Evolutionary conservation across 1,140 invertebrate species (phyloP).

Genomic region (Carposina sasakii): DNA sequence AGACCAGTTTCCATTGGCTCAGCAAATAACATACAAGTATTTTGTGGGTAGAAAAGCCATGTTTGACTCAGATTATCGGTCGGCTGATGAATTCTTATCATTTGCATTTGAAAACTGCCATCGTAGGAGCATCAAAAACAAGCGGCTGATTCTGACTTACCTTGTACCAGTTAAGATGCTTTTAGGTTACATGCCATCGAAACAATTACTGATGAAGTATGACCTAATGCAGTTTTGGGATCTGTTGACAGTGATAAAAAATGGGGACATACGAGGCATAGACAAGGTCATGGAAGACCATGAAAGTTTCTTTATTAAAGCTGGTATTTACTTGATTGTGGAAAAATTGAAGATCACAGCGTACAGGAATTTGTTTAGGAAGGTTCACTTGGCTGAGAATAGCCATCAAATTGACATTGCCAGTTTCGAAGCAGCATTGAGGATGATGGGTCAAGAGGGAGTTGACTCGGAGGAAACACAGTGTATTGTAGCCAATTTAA

Average conservation of each 20-base stretch:
- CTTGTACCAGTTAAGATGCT: slow-evolving; percentile 98
- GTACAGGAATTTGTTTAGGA: slow-evolving; percentile 97
- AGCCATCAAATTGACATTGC: slow-evolving; percentile 93
- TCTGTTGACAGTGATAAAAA: slow-evolving; percentile 88
- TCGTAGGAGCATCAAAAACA: slow-evolving; percentile 87
- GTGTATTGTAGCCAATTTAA: slow-evolving; percentile 97
- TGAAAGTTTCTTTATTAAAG: slow-evolving; percentile 94
- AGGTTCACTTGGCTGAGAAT: slow-evolving; percentile 90
- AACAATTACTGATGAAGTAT: slow-evolving; percentile 87
- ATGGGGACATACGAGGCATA: slow-evolving; percentile 90
- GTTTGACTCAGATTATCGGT: slow-evolving; percentile 97
- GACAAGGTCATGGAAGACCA: slow-evolving; percentile 89
- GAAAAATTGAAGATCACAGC: slow-evolving; percentile 97
- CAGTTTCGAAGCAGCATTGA: slow-evolving; percentile 85
- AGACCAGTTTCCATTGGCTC: slow-evolving; percentile 88
- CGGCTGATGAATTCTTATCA: slow-evolving; percentile 91
- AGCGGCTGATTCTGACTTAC: slow-evolving; percentile 95
- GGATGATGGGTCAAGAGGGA: slow-evolving; percentile 86
- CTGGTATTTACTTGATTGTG: slow-evolving; percentile 96
- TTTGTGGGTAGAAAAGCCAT: slow-evolving; percentile 98
- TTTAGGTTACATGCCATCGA: slow-evolving; percentile 91
- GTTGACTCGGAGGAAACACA: slow-evolving; percentile 95
- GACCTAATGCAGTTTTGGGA: slow-evolving; percentile 93
- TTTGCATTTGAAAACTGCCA: slow-evolving; percentile 96
- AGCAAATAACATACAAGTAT: slow-evolving; percentile 96